Percentiles rank a stretch among this genome's conserved stretches.
phyloP scores from a whole-genome alignment of 2,113 vertebrate species.

The Nerophis ophidion region DNA sequence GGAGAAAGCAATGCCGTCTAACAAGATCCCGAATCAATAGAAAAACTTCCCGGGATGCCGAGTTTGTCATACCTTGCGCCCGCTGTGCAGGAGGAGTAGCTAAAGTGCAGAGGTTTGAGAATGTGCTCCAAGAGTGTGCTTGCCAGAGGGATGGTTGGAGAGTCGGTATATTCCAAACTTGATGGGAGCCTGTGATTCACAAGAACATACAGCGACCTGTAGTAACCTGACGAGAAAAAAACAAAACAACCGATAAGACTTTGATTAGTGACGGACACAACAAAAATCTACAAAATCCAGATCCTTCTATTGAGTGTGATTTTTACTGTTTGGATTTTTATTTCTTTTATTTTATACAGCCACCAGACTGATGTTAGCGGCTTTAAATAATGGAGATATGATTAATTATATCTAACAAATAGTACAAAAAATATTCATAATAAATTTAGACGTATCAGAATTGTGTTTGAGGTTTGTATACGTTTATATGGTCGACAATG shows the following conservation, averaged over 20 bases:
- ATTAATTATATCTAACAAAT: too few relatives aligned
- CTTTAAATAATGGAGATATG: too few relatives aligned
- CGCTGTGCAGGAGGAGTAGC: conserved; percentile 87
- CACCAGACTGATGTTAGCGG: too few relatives aligned
- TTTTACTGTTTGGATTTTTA: too few relatives aligned
- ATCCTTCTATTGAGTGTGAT: too few relatives aligned
- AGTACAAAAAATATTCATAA: too few relatives aligned
- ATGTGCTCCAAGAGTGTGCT: conserved; percentile 93
- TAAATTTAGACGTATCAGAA: too few relatives aligned
- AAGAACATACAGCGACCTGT: conserved; percentile 87
- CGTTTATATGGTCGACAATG: too few relatives aligned
- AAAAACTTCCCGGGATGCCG: background rate
- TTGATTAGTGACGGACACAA: background rate
- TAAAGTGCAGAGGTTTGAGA: conserved; percentile 97
- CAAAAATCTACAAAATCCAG: too few relatives aligned
- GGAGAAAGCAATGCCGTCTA: too few relatives aligned
- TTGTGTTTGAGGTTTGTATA: too few relatives aligned
- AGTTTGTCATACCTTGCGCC: conserved; percentile 79
- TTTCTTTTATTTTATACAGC: too few relatives aligned
- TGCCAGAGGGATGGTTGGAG: conserved; percentile 87
- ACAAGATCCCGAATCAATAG: background rate
- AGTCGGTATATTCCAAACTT: conserved; percentile 89
- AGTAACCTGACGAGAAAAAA: conserved; percentile 78
- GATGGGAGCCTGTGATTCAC: conserved; percentile 92
- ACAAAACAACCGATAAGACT: conserved; percentile 1